A percentile compares a stretch with the other conserved stretches of the same genome.
Evolutionary conservation across 2,888 invertebrate genomes (phyloP).

Genomic region (Zaprionus bogoriensis): DNA sequence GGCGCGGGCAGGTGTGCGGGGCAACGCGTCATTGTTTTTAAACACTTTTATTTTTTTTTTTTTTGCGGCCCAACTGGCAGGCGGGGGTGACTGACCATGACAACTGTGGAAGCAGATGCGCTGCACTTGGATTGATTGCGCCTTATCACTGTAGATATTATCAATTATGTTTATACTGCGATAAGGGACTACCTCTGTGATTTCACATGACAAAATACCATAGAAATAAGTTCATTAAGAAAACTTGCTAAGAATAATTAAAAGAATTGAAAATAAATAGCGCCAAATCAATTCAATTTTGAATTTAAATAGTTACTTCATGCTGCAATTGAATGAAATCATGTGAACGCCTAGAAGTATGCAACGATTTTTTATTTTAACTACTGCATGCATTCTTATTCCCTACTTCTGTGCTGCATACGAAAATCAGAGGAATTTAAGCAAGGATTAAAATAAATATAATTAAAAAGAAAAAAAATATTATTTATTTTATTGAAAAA

Average conservation of each 20-base stretch:
- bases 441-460: background rate
- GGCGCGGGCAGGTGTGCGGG: slow-evolving; percentile 48
- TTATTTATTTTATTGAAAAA: background rate
- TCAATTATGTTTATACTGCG: background rate
- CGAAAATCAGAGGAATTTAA: background rate
- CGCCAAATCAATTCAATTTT: no score
- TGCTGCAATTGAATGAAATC: background rate
- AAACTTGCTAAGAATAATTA: no score
- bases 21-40: slow-evolving; percentile 40
- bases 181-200: background rate
- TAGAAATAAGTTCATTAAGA: background rate
- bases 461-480: background rate
- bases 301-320: background rate
- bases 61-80: background rate
- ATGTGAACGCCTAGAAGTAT: background rate
- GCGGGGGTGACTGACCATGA: background rate
- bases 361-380: background rate
- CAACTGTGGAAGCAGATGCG: background rate
- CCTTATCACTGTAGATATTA: background rate
- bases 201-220: background rate
- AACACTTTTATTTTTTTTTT: background rate
- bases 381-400: background rate
- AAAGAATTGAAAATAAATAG: no score
- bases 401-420: background rate
- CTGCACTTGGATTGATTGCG: background rate